Conservation (phyloP, 1,140 invertebrate species). For the Bombyx mandarina region DNA sequence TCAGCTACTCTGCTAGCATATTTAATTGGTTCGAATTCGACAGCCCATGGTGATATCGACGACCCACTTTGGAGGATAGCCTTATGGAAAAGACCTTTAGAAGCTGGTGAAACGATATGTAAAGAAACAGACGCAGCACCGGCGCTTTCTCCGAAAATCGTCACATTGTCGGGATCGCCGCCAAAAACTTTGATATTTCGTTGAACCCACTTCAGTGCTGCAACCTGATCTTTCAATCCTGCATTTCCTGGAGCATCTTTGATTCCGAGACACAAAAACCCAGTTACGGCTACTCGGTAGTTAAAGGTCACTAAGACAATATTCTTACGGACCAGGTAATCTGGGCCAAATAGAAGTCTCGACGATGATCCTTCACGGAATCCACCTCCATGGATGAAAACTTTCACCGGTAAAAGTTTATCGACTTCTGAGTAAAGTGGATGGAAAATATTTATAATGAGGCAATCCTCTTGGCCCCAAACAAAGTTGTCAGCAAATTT, state of each 20-base stretch:
- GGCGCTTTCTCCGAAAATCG: constrained; percentile 8
- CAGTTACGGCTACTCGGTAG: constrained; percentile 2
- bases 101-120: constrained; percentile 3
- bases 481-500: constrained; percentile 19
- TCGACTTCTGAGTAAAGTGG: constrained; percentile 18
- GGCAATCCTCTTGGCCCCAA: constrained; percentile 39
- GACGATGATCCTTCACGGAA: constrained; percentile 40
- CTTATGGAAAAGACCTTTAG: constrained; percentile 1
- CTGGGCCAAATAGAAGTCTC: constrained; percentile 5
- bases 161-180: constrained; percentile 7
- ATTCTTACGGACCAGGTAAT: constrained; percentile 4
- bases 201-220: constrained; percentile 7
- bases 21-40: constrained; percentile 8
- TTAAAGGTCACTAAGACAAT: constrained; percentile 5
- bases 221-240: constrained; percentile 7
- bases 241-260: constrained; percentile 7
- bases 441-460: constrained; percentile 45
- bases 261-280: constrained; percentile 6
- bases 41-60: constrained; percentile 33
- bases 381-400: constrained; percentile 73
- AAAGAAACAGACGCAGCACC: constrained; percentile 8
- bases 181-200: constrained; percentile 4
- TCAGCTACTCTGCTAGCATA: constrained; percentile 6
- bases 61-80: constrained; percentile 37
- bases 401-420: constrained; percentile 39